Base-by-base conservation (phyloP, 2,888 invertebrate species). In the Arctia plantaginis region DNA sequence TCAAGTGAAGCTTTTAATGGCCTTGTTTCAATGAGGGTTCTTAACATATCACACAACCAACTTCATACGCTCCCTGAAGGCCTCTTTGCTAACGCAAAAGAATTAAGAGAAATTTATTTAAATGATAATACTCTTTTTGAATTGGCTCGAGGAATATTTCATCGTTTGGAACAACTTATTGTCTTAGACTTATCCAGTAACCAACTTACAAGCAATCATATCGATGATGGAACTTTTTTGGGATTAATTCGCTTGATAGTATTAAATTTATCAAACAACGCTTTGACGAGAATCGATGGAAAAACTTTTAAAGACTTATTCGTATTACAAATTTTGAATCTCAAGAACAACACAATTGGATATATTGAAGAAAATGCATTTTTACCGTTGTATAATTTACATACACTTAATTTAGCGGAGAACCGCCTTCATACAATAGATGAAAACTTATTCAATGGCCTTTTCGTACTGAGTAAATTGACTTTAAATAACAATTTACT, bases 281-380 rank as follows among this genome's bases (percentile, higher is more conserved):
- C 97, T n/a, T 92, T 99, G 55, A 98, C 98, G 0, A 97, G 98
- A 84, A 97, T 99, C 82, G 98, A 98, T 86, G 97, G 97, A 27
- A 97, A 97, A 85, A 98, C 98, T 71, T 99, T 99, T 92, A 98
- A 98, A 92, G 98, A 98, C 90, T 94, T 99, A 80, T 98, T 97
- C 90, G 98, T 98, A 89, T 95, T 99, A 74, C 98, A 98, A 96
- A 98, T 98, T 80, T 96, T 99, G 74, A 98, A 98, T 91, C 96
- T 99, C 86, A 97, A 98, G 87, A 98, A 98, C 91, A 99, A 99
- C 90, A 97, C 98, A 15, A 98, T 99, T 87, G 98, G 98, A n/a
- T 98, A 97, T 88, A 97, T 98, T 82, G 98, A 98, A 95, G 98
- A 98, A 87, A 98, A 98, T 88, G 98, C 98, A 68, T 99, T 99